These are phyloP conservation scores for Dendrolimus kikuchii DNA, from an alignment of 1,140 invertebrate genomes.

Conservation along the genomic window DNA sequence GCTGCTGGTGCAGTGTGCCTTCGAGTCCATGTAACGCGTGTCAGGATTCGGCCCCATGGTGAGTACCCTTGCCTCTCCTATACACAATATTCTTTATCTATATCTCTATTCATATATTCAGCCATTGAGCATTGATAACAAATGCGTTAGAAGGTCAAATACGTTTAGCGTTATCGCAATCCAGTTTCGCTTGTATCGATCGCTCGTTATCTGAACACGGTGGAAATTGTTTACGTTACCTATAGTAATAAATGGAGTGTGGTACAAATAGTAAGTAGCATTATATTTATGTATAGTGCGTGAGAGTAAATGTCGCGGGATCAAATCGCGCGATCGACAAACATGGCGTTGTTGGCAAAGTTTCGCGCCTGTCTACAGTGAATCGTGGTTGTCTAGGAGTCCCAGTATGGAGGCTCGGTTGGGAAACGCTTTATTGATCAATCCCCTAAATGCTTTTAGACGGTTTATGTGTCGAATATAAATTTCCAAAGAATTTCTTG, in stretches of 20 bases:
- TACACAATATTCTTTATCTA: not conserved
- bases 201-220: constrained; percentile 26
- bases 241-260: constrained; percentile 22
- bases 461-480: constrained; percentile 18
- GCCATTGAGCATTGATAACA: constrained; percentile 11
- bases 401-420: constrained; percentile 10
- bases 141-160: constrained; percentile 10
- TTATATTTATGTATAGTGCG: constrained; percentile 6
- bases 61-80: constrained; percentile 27
- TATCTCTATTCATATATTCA: not conserved
- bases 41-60: constrained; percentile 33
- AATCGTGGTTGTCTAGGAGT: constrained; percentile 4
- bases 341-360: constrained; percentile 10
- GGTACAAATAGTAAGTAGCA: constrained; percentile 12
- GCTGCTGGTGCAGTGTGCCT: constrained; percentile 33
- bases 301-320: not conserved
- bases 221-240: constrained; percentile 35
- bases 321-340: not conserved
- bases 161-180: constrained; percentile 14
- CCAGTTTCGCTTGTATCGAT: constrained; percentile 43
- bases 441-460: constrained; percentile 25
- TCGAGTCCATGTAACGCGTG: constrained; percentile 49
- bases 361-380: constrained; percentile 32
- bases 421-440: constrained; percentile 35
- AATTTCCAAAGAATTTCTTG: too few species aligned